Percentiles rank a stretch among this genome's conserved stretches.
Evolutionary conservation across 2,888 invertebrate species (phyloP).

Genomic region (Archips xylosteana): DNA sequence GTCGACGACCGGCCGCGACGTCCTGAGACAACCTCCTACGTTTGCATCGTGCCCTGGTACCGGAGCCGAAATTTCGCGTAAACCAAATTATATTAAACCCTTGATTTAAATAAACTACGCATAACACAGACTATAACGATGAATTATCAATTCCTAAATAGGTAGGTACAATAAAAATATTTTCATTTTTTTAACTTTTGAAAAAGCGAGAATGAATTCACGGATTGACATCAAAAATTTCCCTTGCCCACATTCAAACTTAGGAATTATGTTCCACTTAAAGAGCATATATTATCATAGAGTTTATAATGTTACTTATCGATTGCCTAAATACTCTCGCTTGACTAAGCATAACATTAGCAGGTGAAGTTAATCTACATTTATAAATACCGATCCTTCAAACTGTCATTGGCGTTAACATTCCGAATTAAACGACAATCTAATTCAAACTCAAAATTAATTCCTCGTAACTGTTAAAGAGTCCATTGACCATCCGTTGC

Average conservation of each 20-base stretch:
- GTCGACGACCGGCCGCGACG: conserved; percentile 76
- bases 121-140: no score
- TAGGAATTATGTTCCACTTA: no score
- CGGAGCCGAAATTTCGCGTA: conserved; percentile 43
- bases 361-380: neutral
- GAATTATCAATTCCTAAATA: no score
- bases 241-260: no score
- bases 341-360: neutral
- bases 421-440: conserved; percentile 17
- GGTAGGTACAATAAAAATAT: no score
- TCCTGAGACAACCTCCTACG: conserved; percentile 74
- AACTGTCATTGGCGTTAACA: conserved; percentile 9
- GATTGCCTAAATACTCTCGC: neutral
- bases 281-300: no score
- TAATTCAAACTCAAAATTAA: conserved; percentile 26
- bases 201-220: neutral
- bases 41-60: conserved; percentile 67
- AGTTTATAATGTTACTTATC: neutral
- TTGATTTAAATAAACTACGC: neutral
- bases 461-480: conserved; percentile 38
- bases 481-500: conserved; percentile 38
- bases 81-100: conserved; percentile 11
- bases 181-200: neutral
- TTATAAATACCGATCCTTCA: neutral
- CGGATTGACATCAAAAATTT: no score